Evolutionary conservation across 2,113 vertebrate genomes (phyloP), one percentile per base, ranked within the genome.

Genomic region (Hemibagrus wyckioides): DNA sequence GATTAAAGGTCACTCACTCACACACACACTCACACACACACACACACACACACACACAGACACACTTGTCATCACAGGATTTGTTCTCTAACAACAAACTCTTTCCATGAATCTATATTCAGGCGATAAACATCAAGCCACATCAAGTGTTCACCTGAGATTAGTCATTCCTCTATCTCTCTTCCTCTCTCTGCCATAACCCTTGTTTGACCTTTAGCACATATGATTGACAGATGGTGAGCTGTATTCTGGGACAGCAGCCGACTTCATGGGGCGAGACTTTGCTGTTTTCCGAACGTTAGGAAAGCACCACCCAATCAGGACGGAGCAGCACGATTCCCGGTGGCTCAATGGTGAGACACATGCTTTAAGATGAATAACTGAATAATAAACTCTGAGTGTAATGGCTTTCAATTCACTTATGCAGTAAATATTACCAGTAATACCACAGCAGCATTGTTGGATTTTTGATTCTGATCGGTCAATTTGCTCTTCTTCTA

Each of bases 201-300:
- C 83, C 80, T 79, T 44, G 52, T 83, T 57, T 84, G 56, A 85
- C 59, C 73, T 87, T 83, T 83, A 65, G 73, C 19, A 6, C 71
- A 52, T 86, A 76, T 91, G 85, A 88, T 85, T 59, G 75, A 63
- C 90, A 90, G 98, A 99, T 93, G 98, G 97, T 69, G 98, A 99
- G 57, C 91, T 99, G 87, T 99, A 99, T 88, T 97, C 98, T 17
- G 98, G 98, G 85, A 99, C 98, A 7, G 97, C 98, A 3, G 98
- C 98, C 69, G 98, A 99, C 93, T 99, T 99, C 92, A 99, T 99
- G 98, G 98, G 98, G 85, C 94, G 98, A 90, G 98, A 99, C 90
- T 99, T 99, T 92, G 98, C 98, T 85, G 98, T 99, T 92, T 99
- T 99, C 94, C 96, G 98, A 85, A 99, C 98, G 54, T 95, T 99